phyloP scores from a whole-genome alignment of 2,888 invertebrate genomes.

The Rhodophaea formosa region DNA sequence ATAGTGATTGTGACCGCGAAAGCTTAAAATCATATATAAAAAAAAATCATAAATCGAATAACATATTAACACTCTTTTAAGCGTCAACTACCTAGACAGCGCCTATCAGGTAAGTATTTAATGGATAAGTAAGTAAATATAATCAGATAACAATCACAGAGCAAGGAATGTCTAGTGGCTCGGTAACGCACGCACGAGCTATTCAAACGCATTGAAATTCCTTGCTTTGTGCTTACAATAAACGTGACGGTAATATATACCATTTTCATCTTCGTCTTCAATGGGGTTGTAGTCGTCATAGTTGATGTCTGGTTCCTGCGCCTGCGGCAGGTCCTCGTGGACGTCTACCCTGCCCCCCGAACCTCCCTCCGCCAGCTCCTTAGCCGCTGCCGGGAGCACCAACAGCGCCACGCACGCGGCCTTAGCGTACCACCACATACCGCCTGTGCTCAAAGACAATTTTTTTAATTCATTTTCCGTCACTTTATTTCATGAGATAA shows the following conservation, averaged over 20 bases:
- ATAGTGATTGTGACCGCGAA: no score
- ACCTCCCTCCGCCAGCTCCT: slow-evolving; percentile 54
- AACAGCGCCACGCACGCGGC: slow-evolving; percentile 53
- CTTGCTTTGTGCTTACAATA: no score
- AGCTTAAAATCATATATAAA: no score
- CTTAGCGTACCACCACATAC: slow-evolving; percentile 52
- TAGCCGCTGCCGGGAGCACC: slow-evolving; percentile 48
- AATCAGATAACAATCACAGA: no score
- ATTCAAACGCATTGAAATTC: no score
- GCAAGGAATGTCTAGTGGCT: no score
- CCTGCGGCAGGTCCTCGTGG: slow-evolving; percentile 53
- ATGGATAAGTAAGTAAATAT: no score
- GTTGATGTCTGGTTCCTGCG: slow-evolving; percentile 56
- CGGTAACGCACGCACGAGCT: no score
- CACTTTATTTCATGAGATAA: neutral
- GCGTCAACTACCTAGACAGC: no score
- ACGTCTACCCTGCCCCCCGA: slow-evolving; percentile 36
- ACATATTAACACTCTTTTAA: no score
- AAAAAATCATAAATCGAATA: no score
- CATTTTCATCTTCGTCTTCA: slow-evolving; percentile 57
- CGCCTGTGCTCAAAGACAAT: slow-evolving; percentile 28
- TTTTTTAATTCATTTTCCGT: neutral
- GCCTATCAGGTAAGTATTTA: no score
- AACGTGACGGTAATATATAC: slow-evolving; percentile 42
- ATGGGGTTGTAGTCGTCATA: slow-evolving; percentile 63